Conservation (phyloP, 2,797 vertebrate genomes). For the Picus viridis region DNA sequence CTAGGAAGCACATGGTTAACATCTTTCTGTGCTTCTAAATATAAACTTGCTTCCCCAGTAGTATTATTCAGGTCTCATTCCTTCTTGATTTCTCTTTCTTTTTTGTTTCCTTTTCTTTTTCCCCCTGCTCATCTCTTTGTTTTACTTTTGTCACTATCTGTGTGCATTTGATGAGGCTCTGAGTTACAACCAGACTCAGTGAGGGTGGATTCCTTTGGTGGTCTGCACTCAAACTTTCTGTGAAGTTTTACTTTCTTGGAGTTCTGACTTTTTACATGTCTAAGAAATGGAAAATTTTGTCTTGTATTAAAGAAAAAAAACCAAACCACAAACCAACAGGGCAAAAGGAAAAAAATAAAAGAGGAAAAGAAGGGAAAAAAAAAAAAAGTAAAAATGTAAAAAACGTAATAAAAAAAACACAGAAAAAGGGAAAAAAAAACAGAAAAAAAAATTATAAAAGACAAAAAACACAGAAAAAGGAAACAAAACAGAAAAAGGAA, state of each 20-base stretch:
- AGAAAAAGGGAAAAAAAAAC: too few relatives aligned
- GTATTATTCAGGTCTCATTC: slow-evolving; percentile 37
- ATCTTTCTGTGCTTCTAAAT: slow-evolving; percentile 72
- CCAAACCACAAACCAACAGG: not conserved
- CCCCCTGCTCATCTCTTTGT: slow-evolving; percentile 11
- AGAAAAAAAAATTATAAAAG: too few relatives aligned
- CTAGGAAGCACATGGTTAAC: slow-evolving; percentile 64
- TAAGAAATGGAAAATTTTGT: slow-evolving; percentile 88
- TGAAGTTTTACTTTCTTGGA: slow-evolving; percentile 80
- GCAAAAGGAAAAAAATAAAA: not conserved
- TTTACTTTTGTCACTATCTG: slow-evolving; percentile 30
- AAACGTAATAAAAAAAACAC: too few relatives aligned
- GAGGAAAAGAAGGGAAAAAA: too few relatives aligned
- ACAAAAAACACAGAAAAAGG: too few relatives aligned
- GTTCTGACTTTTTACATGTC: slow-evolving; percentile 79
- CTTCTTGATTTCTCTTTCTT: not conserved
- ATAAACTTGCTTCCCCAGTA: slow-evolving; percentile 58
- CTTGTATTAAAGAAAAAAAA: slow-evolving; percentile 76
- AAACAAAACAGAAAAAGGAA: too few relatives aligned
- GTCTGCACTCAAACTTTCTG: slow-evolving; percentile 64
- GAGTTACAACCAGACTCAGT: slow-evolving; percentile 22
- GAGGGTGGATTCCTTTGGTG: slow-evolving; percentile 46
- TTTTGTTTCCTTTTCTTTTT: not conserved
- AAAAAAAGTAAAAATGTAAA: too few relatives aligned
- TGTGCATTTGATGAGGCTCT: slow-evolving; percentile 26